These are phyloP conservation scores for Aplodontia rufa DNA, from an alignment of 2,113 vertebrate species.

Conservation along the genomic window DNA sequence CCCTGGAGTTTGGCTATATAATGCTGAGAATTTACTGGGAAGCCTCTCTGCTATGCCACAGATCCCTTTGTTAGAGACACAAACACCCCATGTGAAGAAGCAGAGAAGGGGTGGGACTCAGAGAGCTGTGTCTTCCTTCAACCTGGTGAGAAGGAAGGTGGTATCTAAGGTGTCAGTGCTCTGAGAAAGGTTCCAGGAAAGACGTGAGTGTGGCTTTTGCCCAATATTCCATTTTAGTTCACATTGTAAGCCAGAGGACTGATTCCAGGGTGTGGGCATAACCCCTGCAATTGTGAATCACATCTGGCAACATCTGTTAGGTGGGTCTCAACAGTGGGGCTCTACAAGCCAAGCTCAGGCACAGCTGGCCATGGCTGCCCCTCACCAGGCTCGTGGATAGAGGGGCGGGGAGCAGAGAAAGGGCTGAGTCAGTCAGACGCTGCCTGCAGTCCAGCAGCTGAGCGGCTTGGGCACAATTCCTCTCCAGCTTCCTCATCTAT, in stretches of 20 bases:
- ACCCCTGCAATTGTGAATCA: rapidly evolving
- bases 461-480: not conserved
- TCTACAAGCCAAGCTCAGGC: not conserved
- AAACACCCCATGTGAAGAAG: not conserved
- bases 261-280: not conserved
- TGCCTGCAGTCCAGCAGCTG: not conserved
- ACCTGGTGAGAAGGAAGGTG: not conserved
- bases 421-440: not conserved
- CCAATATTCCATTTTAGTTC: not conserved
- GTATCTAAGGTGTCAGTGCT: not conserved
- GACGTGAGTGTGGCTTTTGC: not conserved
- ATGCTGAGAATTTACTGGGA: not conserved
- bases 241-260: not conserved
- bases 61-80: not conserved
- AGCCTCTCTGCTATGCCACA: not conserved
- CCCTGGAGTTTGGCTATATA: not conserved
- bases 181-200: not conserved
- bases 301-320: not conserved
- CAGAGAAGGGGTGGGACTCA: not conserved
- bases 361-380: not conserved
- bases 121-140: not conserved
- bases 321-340: rapidly evolving
- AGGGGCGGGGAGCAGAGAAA: not conserved
- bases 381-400: rapidly evolving
- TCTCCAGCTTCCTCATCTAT: not conserved